Evolutionary conservation across 2,888 invertebrate genomes (phyloP).

Genomic region (Drosophila helvetica): DNA sequence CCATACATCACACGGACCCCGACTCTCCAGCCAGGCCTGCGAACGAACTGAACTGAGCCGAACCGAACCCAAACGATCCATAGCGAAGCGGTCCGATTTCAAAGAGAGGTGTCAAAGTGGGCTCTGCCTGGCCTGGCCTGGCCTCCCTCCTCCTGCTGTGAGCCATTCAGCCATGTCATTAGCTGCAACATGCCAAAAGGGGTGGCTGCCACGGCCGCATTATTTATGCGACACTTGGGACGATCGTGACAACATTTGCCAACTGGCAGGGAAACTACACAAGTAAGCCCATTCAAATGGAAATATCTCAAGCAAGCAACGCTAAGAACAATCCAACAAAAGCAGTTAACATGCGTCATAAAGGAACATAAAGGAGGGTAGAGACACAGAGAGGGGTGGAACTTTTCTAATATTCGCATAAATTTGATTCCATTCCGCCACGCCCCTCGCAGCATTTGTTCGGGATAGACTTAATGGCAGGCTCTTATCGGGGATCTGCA

Average conservation of each 20-base stretch:
- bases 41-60: slow-evolving; percentile 32
- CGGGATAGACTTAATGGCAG: slow-evolving; percentile 1
- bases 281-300: slow-evolving; percentile 59
- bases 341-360: slow-evolving; percentile 10
- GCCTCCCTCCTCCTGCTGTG: slow-evolving; percentile 48
- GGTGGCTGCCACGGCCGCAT: slow-evolving; percentile 34
- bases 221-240: slow-evolving; percentile 65
- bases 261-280: slow-evolving; percentile 23
- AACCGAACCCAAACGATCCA: slow-evolving; percentile 22
- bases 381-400: slow-evolving; percentile 17
- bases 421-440: slow-evolving; percentile 42
- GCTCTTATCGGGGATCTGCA: slow-evolving; percentile 41
- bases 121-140: slow-evolving; percentile 4
- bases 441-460: slow-evolving; percentile 24
- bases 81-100: slow-evolving; percentile 22
- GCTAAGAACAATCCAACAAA: slow-evolving; percentile 27
- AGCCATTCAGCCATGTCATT: slow-evolving; percentile 18
- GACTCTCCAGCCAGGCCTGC: slow-evolving; percentile 26
- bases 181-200: slow-evolving; percentile 30
- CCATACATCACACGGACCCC: slow-evolving; percentile 28
- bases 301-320: slow-evolving; percentile 40
- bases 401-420: slow-evolving; percentile 57
- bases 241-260: slow-evolving; percentile 47
- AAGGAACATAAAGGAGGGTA: not conserved
- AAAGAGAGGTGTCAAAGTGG: slow-evolving; percentile 52